Percentiles rank a stretch among this genome's conserved stretches.
Conservation (phyloP, 2,888 invertebrate genomes). For the Nasonia oneida region DNA sequence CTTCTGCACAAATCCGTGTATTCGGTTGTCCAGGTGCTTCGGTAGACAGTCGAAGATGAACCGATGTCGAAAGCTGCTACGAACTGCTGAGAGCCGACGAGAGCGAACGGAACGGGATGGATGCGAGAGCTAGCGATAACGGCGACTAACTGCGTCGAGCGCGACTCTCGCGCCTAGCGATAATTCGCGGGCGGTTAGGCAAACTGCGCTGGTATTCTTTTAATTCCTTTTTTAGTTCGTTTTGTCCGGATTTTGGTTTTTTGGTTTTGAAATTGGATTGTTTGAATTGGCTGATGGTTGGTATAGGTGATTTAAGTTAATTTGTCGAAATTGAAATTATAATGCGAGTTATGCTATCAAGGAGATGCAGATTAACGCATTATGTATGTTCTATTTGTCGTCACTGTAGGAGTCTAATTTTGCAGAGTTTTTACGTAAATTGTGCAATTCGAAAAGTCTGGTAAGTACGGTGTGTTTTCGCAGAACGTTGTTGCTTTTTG, state of each 20-base stretch:
- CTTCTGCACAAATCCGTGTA: neutral
- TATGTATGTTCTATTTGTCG: too few species aligned
- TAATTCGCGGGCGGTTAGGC: neutral
- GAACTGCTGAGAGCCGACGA: neutral
- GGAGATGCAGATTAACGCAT: too few species aligned
- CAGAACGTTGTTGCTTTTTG: too few species aligned
- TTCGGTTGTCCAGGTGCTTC: neutral
- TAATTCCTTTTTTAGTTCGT: neutral
- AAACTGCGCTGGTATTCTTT: neutral
- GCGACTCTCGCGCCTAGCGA: constrained; percentile 4
- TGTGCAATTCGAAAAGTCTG: too few species aligned
- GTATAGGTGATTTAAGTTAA: too few species aligned
- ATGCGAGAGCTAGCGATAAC: neutral
- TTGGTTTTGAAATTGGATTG: neutral
- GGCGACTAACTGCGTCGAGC: neutral
- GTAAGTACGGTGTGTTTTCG: too few species aligned
- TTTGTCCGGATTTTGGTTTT: too few species aligned
- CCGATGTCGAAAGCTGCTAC: neutral
- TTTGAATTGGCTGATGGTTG: too few species aligned
- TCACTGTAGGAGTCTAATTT: too few species aligned
- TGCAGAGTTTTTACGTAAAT: too few species aligned
- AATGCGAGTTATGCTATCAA: too few species aligned
- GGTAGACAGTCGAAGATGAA: neutral
- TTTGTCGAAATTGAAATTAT: too few species aligned
- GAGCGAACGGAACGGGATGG: neutral